Percentiles rank a stretch among this genome's conserved stretches.
phyloP scores from a whole-genome alignment of 2,113 vertebrate species.

The Burhinus bistriatus region DNA sequence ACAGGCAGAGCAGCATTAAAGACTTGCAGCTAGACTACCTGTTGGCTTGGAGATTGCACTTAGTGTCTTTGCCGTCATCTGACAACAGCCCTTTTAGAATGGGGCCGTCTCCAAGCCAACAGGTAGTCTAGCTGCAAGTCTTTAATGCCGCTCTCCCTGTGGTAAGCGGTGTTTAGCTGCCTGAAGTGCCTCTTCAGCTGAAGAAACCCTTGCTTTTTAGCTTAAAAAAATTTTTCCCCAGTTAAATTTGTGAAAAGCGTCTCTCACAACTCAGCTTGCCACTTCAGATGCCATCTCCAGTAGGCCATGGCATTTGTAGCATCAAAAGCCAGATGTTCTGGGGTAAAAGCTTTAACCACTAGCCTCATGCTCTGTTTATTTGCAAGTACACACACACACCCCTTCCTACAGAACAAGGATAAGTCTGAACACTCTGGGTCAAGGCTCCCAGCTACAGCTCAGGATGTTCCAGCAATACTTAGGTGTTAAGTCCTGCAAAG shows the following conservation, averaged over 20 bases:
- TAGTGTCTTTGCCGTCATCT: neutral
- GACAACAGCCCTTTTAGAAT: neutral
- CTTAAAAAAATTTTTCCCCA: neutral
- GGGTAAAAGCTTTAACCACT: neutral
- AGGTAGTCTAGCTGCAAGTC: neutral
- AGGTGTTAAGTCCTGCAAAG: neutral
- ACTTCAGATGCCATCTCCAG: neutral
- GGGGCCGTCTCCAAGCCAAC: neutral
- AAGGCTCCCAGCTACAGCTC: neutral
- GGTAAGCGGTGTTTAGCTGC: neutral
- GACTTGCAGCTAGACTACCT: neutral
- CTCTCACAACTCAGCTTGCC: neutral
- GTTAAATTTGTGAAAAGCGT: neutral
- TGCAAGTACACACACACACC: neutral
- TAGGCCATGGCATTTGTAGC: neutral
- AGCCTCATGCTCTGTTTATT: neutral
- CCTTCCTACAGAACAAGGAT: neutral
- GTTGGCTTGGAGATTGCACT: neutral
- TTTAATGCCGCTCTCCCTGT: neutral
- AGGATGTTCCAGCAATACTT: neutral
- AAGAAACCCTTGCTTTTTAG: neutral
- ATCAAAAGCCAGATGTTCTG: neutral
- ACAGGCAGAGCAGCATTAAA: neutral
- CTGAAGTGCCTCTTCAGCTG: neutral
- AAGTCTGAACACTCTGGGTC: neutral